Evolutionary conservation across 2,888 invertebrate species (phyloP).

Genomic region (Xylota segnis): DNA sequence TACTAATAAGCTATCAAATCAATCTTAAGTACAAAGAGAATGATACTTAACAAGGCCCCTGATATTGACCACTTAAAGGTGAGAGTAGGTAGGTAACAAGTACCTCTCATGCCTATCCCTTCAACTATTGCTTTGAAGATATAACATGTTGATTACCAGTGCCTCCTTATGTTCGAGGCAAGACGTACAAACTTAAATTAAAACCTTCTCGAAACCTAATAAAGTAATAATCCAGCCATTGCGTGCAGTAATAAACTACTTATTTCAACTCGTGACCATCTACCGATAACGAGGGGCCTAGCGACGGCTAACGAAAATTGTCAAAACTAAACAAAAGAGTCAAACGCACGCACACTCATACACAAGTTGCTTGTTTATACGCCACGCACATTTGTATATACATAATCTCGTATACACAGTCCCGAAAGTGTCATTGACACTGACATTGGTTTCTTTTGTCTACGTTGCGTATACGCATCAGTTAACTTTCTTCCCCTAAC

Average conservation of each 20-base stretch:
- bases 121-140: too few relatives aligned
- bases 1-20: too few relatives aligned
- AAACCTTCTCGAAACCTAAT: neutral
- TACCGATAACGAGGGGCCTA: conserved; percentile 3
- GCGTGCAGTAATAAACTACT: neutral
- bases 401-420: neutral
- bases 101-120: too few relatives aligned
- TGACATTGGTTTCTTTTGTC: conserved; percentile 34
- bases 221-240: neutral
- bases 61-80: too few relatives aligned
- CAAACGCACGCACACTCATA: neutral
- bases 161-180: too few relatives aligned
- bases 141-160: too few relatives aligned
- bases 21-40: too few relatives aligned
- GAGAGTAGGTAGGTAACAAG: too few relatives aligned
- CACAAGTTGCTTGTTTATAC: neutral
- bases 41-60: too few relatives aligned
- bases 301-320: neutral
- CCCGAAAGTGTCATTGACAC: conserved; percentile 48
- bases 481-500: conserved; percentile 11
- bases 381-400: neutral
- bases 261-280: conserved; percentile 1
- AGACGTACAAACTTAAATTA: neutral
- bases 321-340: conserved; percentile 7
- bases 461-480: conserved; percentile 18